A percentile compares a stretch with the other conserved stretches of the same genome.
phyloP scores from a whole-genome alignment of 2,113 vertebrate species.

The Tetrax tetrax region DNA sequence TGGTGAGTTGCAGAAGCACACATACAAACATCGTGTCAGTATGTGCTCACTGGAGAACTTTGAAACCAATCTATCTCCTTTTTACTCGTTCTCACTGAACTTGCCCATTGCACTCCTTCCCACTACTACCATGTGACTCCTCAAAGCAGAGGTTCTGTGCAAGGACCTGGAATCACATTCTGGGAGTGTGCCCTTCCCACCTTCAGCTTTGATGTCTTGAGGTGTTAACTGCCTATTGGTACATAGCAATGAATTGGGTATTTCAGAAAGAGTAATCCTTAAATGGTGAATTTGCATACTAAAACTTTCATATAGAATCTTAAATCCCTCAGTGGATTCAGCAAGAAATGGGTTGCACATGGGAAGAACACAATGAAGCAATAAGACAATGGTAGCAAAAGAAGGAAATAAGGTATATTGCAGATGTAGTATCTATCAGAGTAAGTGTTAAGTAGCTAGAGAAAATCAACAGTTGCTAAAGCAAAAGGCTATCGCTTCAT shows the following conservation, averaged over 20 bases:
- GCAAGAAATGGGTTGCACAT: background rate
- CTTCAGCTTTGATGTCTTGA: background rate
- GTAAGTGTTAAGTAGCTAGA: background rate
- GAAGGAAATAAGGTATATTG: background rate
- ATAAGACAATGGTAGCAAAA: background rate
- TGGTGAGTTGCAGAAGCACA: background rate
- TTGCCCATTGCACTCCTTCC: background rate
- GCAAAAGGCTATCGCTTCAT: background rate
- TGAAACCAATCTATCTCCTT: background rate
- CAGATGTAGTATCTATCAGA: background rate
- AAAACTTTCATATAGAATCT: background rate
- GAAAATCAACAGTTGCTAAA: background rate
- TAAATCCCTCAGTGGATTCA: background rate
- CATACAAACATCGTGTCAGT: background rate
- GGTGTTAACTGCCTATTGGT: background rate
- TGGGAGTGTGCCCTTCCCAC: background rate
- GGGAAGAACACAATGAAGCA: background rate
- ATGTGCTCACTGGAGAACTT: background rate
- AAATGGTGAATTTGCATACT: background rate
- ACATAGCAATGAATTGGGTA: background rate
- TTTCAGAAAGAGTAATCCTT: background rate
- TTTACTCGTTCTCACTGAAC: background rate
- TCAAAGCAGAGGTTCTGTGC: background rate
- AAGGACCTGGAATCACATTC: background rate
- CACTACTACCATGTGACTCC: background rate